Conservation (phyloP, 2,888 invertebrate species). For the Seira musarum region DNA sequence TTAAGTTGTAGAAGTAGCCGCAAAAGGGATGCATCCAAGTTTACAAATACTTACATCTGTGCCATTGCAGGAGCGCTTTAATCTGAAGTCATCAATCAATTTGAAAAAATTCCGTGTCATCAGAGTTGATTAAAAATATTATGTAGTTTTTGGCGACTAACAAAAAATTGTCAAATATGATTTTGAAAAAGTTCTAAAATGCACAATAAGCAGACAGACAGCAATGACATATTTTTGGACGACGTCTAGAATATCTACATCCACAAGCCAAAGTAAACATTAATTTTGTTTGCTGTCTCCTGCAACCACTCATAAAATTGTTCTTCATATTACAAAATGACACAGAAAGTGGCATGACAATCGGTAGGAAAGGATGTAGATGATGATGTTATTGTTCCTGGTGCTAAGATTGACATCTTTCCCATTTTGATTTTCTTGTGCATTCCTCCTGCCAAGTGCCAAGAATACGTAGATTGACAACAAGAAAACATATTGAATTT, state of each 20-base stretch:
- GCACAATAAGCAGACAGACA: too few species aligned
- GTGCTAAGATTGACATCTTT: constrained; percentile 70
- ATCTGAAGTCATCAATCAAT: constrained; percentile 21
- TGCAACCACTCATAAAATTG: neutral
- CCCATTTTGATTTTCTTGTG: constrained; percentile 65
- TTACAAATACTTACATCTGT: neutral
- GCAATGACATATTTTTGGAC: neutral
- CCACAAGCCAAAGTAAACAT: too few species aligned
- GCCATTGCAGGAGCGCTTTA: constrained; percentile 8
- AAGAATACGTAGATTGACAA: constrained; percentile 25
- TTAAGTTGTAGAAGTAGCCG: neutral
- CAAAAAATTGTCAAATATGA: too few species aligned
- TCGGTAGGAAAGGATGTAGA: constrained; percentile 71
- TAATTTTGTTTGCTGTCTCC: too few species aligned
- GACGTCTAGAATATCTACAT: neutral
- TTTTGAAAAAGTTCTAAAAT: too few species aligned
- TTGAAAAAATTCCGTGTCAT: constrained; percentile 3
- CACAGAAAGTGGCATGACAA: constrained; percentile 71
- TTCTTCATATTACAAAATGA: constrained; percentile 66
- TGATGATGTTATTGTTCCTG: constrained; percentile 70
- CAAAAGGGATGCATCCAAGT: neutral
- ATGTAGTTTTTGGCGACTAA: too few species aligned
- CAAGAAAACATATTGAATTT: neutral
- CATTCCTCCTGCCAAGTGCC: constrained; percentile 68
- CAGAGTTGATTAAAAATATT: constrained; percentile 9